phyloP scores from a whole-genome alignment of 2,888 invertebrate species.

The Phyto melanocephala region DNA sequence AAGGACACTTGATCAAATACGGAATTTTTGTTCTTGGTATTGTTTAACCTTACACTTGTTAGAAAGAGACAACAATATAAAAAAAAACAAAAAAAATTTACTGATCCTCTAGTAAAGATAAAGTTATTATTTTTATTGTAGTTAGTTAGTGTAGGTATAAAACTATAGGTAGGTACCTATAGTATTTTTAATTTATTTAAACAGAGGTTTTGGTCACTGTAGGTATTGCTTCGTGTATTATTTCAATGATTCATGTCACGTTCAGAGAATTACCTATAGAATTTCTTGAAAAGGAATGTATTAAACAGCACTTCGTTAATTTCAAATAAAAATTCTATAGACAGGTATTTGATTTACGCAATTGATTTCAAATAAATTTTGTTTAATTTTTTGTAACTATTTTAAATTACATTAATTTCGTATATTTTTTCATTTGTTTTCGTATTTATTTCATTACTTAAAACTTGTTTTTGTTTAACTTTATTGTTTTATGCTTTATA shows the following conservation, averaged over 20 bases:
- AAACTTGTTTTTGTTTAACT: slow-evolving; percentile 47
- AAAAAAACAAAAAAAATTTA: slow-evolving; percentile 15
- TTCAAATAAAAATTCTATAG: not conserved
- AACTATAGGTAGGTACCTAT: too few relatives aligned
- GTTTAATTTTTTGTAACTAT: slow-evolving; percentile 2
- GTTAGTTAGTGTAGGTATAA: not conserved
- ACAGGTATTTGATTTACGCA: not conserved
- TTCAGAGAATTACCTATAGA: slow-evolving; percentile 29
- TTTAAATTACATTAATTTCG: slow-evolving; percentile 12
- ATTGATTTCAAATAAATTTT: slow-evolving; percentile 6
- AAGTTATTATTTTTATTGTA: slow-evolving; percentile 14
- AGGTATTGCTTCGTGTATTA: not conserved
- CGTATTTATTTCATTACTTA: slow-evolving; percentile 1
- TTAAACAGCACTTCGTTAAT: slow-evolving; percentile 10
- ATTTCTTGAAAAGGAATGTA: not conserved
- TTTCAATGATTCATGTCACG: slow-evolving; percentile 44
- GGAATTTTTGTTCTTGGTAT: slow-evolving; percentile 22
- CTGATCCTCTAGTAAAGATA: slow-evolving; percentile 7
- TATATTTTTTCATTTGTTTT: not conserved
- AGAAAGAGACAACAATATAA: slow-evolving; percentile 35
- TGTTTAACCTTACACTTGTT: slow-evolving; percentile 31
- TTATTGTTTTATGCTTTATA: slow-evolving; percentile 35
- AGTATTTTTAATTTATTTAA: not conserved
- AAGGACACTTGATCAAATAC: slow-evolving; percentile 59
- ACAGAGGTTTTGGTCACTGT: not conserved